phyloP scores from a whole-genome alignment of 2,888 invertebrate genomes.

The Papilio protenor region DNA sequence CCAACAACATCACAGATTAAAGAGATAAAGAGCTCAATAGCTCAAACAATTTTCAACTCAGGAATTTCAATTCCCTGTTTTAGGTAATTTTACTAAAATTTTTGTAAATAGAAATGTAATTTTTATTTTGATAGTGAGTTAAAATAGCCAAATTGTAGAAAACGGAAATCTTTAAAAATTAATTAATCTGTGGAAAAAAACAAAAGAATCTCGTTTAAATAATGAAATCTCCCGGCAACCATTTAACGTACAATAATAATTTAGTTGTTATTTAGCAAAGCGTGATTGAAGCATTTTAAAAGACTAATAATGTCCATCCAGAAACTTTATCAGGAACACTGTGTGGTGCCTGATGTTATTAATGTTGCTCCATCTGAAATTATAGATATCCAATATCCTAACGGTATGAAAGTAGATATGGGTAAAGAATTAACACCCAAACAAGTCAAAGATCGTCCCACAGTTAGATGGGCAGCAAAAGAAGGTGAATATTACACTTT shows the following conservation, averaged over 20 bases:
- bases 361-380: slow-evolving; percentile 82
- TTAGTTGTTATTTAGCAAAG: not conserved
- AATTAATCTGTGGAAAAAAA: slow-evolving; percentile 38
- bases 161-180: not conserved
- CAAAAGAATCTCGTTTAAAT: slow-evolving; percentile 47
- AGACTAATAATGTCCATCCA: slow-evolving; percentile 61
- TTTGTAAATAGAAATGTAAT: not conserved
- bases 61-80: not conserved
- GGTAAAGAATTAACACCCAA: slow-evolving; percentile 89
- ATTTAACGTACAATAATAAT: slow-evolving; percentile 11
- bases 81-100: not conserved
- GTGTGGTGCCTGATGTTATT: slow-evolving; percentile 88
- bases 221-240: slow-evolving; percentile 42
- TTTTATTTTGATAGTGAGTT: not conserved
- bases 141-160: not conserved
- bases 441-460: slow-evolving; percentile 88
- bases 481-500: slow-evolving; percentile 86
- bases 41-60: not conserved
- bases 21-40: not conserved
- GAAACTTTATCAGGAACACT: slow-evolving; percentile 76
- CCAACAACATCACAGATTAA: not conserved
- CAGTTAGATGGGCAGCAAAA: slow-evolving; percentile 86
- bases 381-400: slow-evolving; percentile 80
- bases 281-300: not conserved
- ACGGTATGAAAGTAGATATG: slow-evolving; percentile 76